A percentile compares a stretch with the other conserved stretches of the same genome.
These are phyloP conservation scores for Diabrotica undecimpunctata DNA, from an alignment of 1,140 invertebrate genomes.

Conservation along the genomic window DNA sequence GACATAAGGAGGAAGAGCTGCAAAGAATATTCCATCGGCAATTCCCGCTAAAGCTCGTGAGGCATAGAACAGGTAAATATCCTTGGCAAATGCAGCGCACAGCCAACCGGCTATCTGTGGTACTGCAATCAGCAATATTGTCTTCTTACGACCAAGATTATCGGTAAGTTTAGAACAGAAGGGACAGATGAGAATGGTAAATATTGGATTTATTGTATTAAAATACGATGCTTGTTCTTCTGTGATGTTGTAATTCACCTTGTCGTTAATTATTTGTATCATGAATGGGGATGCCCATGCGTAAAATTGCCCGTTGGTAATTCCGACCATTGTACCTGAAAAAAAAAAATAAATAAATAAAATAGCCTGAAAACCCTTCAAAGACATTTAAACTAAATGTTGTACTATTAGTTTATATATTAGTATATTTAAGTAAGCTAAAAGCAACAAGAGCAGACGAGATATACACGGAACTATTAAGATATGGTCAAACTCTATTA, in stretches of 20 bases:
- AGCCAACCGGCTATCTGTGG: conserved; percentile 26
- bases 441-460: too few relatives aligned
- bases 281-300: conserved; percentile 24
- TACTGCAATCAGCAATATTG: conserved; percentile 25
- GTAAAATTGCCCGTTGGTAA: conserved; percentile 9
- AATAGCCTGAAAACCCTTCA: too few relatives aligned
- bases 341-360: too few relatives aligned
- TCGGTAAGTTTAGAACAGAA: conserved; percentile 25
- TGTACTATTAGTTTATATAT: too few relatives aligned
- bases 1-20: conserved; percentile 28
- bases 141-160: conserved; percentile 28
- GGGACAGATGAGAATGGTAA: conserved; percentile 11
- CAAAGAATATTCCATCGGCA: conserved; percentile 32
- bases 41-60: conserved; percentile 34
- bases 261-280: conserved; percentile 17
- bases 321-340: too few relatives aligned
- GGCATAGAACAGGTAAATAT: conserved; percentile 27
- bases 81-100: conserved; percentile 23
- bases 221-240: conserved; percentile 18
- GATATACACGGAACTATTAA: too few relatives aligned
- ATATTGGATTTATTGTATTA: conserved; percentile 6
- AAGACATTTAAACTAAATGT: too few relatives aligned
- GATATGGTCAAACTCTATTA: too few relatives aligned
- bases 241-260: conserved; percentile 21
- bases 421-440: too few relatives aligned